Conservation (phyloP, 2,888 invertebrate genomes). For the Epirrita christyi region DNA sequence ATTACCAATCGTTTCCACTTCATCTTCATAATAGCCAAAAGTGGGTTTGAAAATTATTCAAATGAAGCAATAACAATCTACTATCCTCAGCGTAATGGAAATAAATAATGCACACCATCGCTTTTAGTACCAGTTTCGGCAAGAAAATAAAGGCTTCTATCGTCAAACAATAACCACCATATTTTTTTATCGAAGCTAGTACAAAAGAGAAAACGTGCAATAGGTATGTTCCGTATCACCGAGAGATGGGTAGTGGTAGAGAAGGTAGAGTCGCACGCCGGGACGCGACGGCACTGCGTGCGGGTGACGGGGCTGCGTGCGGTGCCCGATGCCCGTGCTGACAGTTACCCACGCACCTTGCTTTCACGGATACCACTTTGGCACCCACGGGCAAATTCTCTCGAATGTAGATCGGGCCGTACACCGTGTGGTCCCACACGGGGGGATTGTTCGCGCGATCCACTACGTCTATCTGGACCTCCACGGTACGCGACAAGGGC, state of each 20-base stretch:
- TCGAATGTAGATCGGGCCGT: constrained; percentile 98
- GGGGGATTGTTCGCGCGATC: constrained; percentile 99
- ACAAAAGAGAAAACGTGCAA: constrained; percentile 13
- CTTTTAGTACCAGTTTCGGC: constrained; percentile 9
- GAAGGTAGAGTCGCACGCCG: constrained; percentile 42
- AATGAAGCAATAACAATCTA: constrained; percentile 23
- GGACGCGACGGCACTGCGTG: constrained; percentile 69
- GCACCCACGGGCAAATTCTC: constrained; percentile 99
- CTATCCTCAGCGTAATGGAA: constrained; percentile 18
- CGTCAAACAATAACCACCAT: background rate
- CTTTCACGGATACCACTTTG: constrained; percentile 99
- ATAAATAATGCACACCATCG: constrained; percentile 9
- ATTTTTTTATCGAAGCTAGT: constrained; percentile 7
- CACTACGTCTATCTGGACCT: constrained; percentile 99
- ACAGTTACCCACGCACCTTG: constrained; percentile 93
- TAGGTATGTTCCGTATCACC: constrained; percentile 22
- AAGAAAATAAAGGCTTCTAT: constrained; percentile 2
- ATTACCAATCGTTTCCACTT: constrained; percentile 27
- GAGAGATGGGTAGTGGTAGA: constrained; percentile 6
- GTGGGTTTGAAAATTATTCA: constrained; percentile 16
- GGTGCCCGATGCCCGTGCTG: constrained; percentile 87
- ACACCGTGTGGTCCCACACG: constrained; percentile 98
- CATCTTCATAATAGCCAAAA: constrained; percentile 19
- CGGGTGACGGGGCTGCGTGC: constrained; percentile 86
- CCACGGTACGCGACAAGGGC: constrained; percentile 97